A percentile compares a stretch with the other conserved stretches of the same genome.
phyloP scores from a whole-genome alignment of 2,113 vertebrate genomes.

The Strix uralensis region DNA sequence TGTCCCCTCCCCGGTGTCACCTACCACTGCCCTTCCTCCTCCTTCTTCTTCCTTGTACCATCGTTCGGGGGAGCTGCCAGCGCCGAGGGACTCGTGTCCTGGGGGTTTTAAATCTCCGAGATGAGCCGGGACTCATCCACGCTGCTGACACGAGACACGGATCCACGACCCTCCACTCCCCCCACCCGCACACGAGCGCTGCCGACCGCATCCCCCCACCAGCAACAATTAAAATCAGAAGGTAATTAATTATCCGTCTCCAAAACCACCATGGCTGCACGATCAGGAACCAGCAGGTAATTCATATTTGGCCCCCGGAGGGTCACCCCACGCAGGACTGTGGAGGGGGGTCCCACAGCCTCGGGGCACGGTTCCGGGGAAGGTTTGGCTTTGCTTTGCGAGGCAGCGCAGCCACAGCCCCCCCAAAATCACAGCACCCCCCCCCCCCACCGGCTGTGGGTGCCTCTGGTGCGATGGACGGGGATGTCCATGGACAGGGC shows the following conservation, averaged over 20 bases:
- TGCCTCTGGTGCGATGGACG: rapidly evolving
- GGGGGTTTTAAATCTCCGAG: rapidly evolving
- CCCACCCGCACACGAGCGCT: rapidly evolving
- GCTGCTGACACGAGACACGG: rapidly evolving
- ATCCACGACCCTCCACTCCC: neutral
- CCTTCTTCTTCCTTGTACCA: neutral
- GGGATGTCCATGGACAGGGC: rapidly evolving
- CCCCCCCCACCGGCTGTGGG: neutral
- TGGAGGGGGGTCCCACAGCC: neutral
- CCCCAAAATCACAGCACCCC: neutral
- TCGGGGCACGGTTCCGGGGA: rapidly evolving
- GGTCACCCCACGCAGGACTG: neutral
- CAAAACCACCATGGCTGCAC: neutral
- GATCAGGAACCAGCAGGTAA: neutral
- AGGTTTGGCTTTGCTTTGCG: neutral
- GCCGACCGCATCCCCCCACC: neutral
- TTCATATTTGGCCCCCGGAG: neutral
- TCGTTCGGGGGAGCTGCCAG: neutral
- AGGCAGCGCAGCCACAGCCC: neutral
- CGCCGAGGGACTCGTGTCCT: rapidly evolving
- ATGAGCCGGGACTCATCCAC: rapidly evolving
- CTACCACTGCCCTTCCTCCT: neutral
- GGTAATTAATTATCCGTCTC: neutral
- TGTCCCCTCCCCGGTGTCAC: neutral
- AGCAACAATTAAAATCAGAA: neutral